phyloP scores from a whole-genome alignment of 2,113 vertebrate species.

The Nothocercus julius region DNA sequence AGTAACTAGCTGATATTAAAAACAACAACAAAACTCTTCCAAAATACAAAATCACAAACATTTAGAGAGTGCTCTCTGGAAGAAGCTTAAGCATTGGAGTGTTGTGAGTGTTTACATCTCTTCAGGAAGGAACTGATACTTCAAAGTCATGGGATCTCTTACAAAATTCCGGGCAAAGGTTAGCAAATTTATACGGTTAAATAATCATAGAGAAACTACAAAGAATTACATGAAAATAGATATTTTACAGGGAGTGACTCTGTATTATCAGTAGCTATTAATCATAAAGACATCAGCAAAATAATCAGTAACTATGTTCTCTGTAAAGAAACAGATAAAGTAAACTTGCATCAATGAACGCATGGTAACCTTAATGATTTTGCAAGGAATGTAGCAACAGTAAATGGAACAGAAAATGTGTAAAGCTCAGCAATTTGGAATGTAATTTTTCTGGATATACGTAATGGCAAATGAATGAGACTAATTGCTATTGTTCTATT shows the following conservation, averaged over 20 bases:
- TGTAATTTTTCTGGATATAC: not conserved
- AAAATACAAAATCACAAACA: not conserved
- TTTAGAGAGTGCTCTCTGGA: rapidly evolving
- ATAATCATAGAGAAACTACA: not conserved
- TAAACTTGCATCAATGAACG: not conserved
- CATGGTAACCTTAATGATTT: not conserved
- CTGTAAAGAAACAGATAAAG: not conserved
- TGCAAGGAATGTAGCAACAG: not conserved
- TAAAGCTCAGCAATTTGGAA: not conserved
- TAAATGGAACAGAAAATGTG: not conserved
- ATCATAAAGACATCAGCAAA: not conserved
- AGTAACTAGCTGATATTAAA: not conserved
- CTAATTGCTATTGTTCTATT: not conserved
- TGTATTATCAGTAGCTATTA: not conserved
- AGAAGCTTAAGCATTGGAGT: not conserved
- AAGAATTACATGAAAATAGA: not conserved
- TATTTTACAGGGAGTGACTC: not conserved
- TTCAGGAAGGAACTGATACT: not conserved
- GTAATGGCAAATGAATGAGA: not conserved
- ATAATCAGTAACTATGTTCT: not conserved
- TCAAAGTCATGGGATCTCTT: not conserved
- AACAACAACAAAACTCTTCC: not conserved
- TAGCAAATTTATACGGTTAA: not conserved
- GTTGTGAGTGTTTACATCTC: not conserved
- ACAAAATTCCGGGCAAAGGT: not conserved